Percentiles rank a stretch among this genome's conserved stretches.
Conservation (phyloP, 1,140 invertebrate species). For the Latrodectus geometricus region DNA sequence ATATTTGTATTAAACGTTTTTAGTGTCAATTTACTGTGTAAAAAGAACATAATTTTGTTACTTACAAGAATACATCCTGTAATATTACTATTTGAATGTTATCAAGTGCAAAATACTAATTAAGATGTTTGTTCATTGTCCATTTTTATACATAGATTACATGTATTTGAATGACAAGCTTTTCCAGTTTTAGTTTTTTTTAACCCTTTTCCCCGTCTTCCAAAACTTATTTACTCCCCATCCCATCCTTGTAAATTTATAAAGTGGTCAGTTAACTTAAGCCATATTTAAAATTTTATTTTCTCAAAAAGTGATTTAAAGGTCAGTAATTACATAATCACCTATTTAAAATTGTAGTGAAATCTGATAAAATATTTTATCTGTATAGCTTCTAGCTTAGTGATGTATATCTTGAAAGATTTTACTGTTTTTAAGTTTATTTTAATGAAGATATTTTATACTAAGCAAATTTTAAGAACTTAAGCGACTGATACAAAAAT, state of each 20-base stretch:
- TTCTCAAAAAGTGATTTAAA: slow-evolving; percentile 57
- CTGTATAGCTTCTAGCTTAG: too few relatives aligned
- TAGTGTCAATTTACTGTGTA: not conserved
- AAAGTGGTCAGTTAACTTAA: slow-evolving; percentile 37
- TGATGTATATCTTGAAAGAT: too few relatives aligned
- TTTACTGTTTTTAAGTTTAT: too few relatives aligned
- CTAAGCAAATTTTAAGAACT: too few relatives aligned
- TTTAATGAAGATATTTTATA: too few relatives aligned
- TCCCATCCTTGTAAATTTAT: slow-evolving; percentile 19
- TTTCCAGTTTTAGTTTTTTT: slow-evolving; percentile 46
- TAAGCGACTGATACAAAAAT: too few relatives aligned
- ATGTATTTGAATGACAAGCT: slow-evolving; percentile 34
- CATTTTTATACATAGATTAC: slow-evolving; percentile 49
- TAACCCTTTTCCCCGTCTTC: slow-evolving; percentile 42
- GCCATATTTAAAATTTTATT: slow-evolving; percentile 25
- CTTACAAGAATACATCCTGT: slow-evolving; percentile 27
- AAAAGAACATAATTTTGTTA: slow-evolving; percentile 26
- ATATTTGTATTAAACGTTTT: not conserved
- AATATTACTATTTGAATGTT: slow-evolving; percentile 46
- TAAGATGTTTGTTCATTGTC: slow-evolving; percentile 45
- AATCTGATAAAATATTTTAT: too few relatives aligned
- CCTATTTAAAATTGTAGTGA: too few relatives aligned
- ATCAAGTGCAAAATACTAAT: slow-evolving; percentile 42
- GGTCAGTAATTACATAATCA: not conserved
- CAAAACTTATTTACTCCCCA: slow-evolving; percentile 7